These are phyloP conservation scores for Aspidiotus destructor DNA, from an alignment of 2,888 invertebrate genomes.

Conservation along the genomic window DNA sequence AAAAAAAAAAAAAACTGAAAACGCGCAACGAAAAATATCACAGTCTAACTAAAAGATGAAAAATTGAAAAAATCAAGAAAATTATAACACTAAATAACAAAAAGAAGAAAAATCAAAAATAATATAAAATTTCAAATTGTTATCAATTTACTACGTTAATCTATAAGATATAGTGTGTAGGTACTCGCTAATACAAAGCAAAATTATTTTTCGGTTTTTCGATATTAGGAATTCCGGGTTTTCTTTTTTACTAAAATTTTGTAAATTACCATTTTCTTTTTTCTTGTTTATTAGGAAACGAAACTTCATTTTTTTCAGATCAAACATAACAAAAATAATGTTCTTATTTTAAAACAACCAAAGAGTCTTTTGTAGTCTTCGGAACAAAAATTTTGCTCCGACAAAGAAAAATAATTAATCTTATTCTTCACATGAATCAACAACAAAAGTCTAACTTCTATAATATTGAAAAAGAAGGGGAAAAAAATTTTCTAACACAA, in stretches of 20 bases:
- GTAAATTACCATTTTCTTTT: neutral
- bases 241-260: slow-evolving; percentile 4
- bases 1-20: slow-evolving; percentile 22
- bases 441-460: slow-evolving; percentile 29
- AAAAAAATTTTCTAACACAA: slow-evolving; percentile 30
- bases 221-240: neutral
- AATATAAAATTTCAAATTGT: neutral
- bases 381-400: slow-evolving; percentile 8
- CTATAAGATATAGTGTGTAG: neutral
- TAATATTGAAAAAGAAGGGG: neutral
- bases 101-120: slow-evolving; percentile 6
- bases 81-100: slow-evolving; percentile 10
- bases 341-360: slow-evolving; percentile 29
- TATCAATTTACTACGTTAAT: neutral
- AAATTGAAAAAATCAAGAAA: slow-evolving; percentile 2
- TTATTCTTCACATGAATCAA: slow-evolving; percentile 20
- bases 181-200: slow-evolving; percentile 6
- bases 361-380: slow-evolving; percentile 26
- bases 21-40: slow-evolving; percentile 32
- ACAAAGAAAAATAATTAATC: slow-evolving; percentile 5
- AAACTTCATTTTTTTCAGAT: neutral
- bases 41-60: slow-evolving; percentile 15
- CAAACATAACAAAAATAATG: slow-evolving; percentile 27
- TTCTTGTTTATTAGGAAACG: too few relatives aligned
- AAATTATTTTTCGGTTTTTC: neutral